Evolutionary conservation across 1,140 invertebrate species (phyloP).

Genomic region (Phymorhynchus buccinoides): DNA sequence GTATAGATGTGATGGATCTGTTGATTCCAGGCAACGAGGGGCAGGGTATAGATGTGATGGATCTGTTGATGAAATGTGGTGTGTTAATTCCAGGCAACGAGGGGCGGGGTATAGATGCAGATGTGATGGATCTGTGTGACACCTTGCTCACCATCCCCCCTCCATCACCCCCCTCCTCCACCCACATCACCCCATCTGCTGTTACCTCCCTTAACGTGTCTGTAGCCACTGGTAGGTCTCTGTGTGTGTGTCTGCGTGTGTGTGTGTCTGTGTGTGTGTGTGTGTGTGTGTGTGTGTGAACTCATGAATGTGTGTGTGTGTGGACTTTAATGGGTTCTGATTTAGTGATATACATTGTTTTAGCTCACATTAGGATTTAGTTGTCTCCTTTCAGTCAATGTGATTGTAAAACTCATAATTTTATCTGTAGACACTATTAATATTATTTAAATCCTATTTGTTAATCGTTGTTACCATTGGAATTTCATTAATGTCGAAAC

Average conservation of each 20-base stretch:
- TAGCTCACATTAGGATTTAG: too few species aligned
- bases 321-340: too few species aligned
- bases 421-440: too few species aligned
- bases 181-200: neutral
- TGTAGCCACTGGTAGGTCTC: slow-evolving; percentile 50
- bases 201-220: slow-evolving; percentile 53
- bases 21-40: too few species aligned
- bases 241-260: neutral
- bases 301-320: slow-evolving; percentile 1
- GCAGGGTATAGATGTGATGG: slow-evolving; percentile 9
- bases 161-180: neutral
- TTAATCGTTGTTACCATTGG: too few species aligned
- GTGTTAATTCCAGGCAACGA: slow-evolving; percentile 50
- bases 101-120: slow-evolving; percentile 45
- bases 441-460: too few species aligned
- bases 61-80: slow-evolving; percentile 22
- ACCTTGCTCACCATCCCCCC: slow-evolving; percentile 37
- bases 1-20: slow-evolving; percentile 33
- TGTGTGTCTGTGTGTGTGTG: neutral
- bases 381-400: too few species aligned
- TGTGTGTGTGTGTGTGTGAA: slow-evolving; percentile 19
- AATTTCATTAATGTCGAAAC: too few species aligned
- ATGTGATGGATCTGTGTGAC: slow-evolving; percentile 46
- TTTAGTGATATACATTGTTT: too few species aligned
- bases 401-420: too few species aligned